A percentile compares a stretch with the other conserved stretches of the same genome.
phyloP scores from a whole-genome alignment of 1,140 invertebrate genomes.

The Calephelis virginiensis region DNA sequence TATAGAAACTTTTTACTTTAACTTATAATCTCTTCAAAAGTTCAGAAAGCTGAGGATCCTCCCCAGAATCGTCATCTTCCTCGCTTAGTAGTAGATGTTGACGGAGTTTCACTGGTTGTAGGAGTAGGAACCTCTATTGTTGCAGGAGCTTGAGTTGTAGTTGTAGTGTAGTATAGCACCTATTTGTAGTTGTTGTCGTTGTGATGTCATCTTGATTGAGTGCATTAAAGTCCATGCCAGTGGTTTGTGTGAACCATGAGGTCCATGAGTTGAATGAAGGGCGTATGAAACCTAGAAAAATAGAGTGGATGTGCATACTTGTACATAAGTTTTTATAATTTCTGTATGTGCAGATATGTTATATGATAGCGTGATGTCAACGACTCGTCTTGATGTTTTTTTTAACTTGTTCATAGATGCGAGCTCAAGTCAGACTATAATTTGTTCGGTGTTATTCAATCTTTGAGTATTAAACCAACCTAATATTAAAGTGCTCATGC shows the following conservation, averaged over 20 bases:
- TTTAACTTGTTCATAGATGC: no score
- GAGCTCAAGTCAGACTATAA: no score
- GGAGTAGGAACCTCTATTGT: constrained; percentile 17
- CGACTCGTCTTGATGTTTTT: no score
- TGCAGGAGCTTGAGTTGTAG: constrained; percentile 34
- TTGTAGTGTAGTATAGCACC: no score
- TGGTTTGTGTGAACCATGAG: constrained; percentile 48
- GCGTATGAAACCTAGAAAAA: constrained; percentile 50
- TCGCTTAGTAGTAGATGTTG: constrained; percentile 25
- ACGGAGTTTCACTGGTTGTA: constrained; percentile 21
- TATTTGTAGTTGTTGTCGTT: constrained; percentile 21
- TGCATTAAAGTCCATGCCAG: constrained; percentile 57
- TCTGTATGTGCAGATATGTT: no score
- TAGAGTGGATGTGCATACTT: not conserved
- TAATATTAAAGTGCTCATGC: no score
- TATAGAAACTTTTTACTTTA: constrained; percentile 37
- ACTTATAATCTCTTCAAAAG: constrained; percentile 56
- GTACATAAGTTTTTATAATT: no score
- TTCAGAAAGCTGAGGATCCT: constrained; percentile 47
- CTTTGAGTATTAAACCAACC: no score
- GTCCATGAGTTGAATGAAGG: constrained; percentile 56
- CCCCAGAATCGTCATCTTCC: constrained; percentile 37
- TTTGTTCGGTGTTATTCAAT: no score
- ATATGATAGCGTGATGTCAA: no score
- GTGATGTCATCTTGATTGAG: constrained; percentile 40